Conservation (phyloP, 2,113 vertebrate species). For the Myotis yumanensis region DNA sequence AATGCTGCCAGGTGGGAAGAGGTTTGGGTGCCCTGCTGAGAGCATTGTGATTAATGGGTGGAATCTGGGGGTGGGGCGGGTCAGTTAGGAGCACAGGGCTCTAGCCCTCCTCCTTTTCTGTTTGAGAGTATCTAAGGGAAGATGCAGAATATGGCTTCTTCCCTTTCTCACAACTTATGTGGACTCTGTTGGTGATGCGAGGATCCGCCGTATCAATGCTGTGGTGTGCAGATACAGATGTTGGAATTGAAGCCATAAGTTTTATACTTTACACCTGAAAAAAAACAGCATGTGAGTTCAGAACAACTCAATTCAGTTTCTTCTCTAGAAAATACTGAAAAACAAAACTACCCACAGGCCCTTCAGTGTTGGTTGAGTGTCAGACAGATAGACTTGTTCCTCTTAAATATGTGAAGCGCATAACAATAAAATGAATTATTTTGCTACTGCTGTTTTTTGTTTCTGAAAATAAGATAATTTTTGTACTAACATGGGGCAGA, state of each 20-base stretch:
- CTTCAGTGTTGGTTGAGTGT: not conserved
- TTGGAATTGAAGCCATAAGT: not conserved
- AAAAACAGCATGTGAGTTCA: not conserved
- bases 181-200: not conserved
- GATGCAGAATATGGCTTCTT: not conserved
- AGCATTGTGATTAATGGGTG: not conserved
- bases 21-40: not conserved
- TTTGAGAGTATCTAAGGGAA: not conserved
- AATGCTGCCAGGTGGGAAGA: not conserved
- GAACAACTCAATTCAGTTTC: not conserved
- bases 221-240: not conserved
- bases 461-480: not conserved
- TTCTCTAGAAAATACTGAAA: constrained; percentile 1
- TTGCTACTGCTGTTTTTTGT: not conserved
- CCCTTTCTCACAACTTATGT: not conserved
- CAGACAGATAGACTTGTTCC: not conserved
- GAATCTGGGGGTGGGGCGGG: too few relatives aligned
- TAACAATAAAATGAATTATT: not conserved
- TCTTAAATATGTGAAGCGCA: constrained; percentile 1
- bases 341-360: not conserved
- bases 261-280: not conserved
- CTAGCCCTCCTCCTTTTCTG: not conserved
- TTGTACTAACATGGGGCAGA: not conserved
- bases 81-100: not conserved
- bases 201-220: not conserved